Base-by-base conservation (phyloP, 2,888 invertebrate genomes). In the Alviniconcha strummeri region DNA sequence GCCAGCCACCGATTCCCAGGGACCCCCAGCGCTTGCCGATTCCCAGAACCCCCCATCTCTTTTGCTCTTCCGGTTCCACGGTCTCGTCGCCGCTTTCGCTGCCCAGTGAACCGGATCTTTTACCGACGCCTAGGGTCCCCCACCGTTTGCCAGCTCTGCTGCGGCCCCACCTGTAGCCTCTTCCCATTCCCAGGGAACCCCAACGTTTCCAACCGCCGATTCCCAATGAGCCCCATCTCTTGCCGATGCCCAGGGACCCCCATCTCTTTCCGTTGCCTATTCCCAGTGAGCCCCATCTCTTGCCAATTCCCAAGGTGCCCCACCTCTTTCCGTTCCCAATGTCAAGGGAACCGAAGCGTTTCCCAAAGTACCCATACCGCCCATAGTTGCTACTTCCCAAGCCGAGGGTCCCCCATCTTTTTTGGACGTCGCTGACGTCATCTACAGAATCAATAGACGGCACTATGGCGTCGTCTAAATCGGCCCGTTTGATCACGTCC, bases 321-420 rank as follows among this genome's bases (percentile, higher is more conserved):
- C 79, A 79, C 9, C 67, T 64, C 67, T 79, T 79, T 60, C 78
- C 78, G 13, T 60, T 78, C 19, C 79, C 79, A 1, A 79, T 52
- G 0, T 57, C 57, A 0, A 79, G 67, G 4, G 79, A 67, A 4
- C 79, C 79, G 64, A 67, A 69, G 36, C 80, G 60, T 15, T 79
- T 79, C 17, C 79, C 64, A 67, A 60, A 60, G 8, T 60, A 19
- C 56, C 57, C n/a, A 5, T 57, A 77, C 3, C 57, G 57, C 19
- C 77, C 57, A 17, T 57, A 57, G 13, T 19, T 67, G 7, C 79
- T 19, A 17, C 52, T n/a, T 13, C 79, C 79, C 67, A 80, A 17
- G 4, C 80, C 69, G 0, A 80, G 56, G 9, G 80, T 55, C 17
- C 80, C 80, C 80, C 80, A 80, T 13, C 80, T 54, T 55, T 80